phyloP scores from a whole-genome alignment of 2,113 vertebrate species.

The Cacatua alba region DNA sequence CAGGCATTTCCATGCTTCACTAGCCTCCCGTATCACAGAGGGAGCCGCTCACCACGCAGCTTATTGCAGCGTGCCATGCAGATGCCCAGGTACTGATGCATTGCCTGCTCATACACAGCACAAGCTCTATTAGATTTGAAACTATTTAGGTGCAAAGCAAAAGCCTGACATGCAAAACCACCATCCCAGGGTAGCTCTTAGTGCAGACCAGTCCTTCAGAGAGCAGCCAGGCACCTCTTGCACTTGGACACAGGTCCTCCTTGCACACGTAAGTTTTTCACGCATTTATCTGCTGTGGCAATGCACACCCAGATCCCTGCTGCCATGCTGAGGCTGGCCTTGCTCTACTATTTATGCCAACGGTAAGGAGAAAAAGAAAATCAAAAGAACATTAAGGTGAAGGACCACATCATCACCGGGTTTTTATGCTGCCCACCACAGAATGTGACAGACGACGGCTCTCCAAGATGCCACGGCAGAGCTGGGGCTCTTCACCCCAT shows the following conservation, averaged over 20 bases:
- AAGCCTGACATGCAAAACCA: neutral
- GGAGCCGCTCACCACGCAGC: accelerated
- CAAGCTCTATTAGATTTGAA: neutral
- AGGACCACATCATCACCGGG: neutral
- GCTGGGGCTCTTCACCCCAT: neutral
- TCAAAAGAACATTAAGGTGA: neutral
- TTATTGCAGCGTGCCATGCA: accelerated
- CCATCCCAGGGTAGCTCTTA: neutral
- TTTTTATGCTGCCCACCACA: neutral
- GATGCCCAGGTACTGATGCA: accelerated
- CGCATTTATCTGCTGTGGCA: accelerated
- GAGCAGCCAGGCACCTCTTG: neutral
- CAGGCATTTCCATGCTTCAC: neutral
- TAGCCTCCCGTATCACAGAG: accelerated
- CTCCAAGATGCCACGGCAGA: neutral
- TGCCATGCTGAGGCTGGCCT: neutral
- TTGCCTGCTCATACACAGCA: accelerated
- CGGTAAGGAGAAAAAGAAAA: neutral
- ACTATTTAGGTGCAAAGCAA: neutral
- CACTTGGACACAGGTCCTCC: accelerated
- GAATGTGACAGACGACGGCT: neutral
- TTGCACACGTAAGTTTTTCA: accelerated
- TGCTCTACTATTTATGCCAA: neutral
- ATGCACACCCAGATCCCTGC: neutral
- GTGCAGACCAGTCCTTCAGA: neutral